These are phyloP conservation scores for Antennarius maculatus DNA, from an alignment of 2,797 vertebrate species.

Conservation along the genomic window DNA sequence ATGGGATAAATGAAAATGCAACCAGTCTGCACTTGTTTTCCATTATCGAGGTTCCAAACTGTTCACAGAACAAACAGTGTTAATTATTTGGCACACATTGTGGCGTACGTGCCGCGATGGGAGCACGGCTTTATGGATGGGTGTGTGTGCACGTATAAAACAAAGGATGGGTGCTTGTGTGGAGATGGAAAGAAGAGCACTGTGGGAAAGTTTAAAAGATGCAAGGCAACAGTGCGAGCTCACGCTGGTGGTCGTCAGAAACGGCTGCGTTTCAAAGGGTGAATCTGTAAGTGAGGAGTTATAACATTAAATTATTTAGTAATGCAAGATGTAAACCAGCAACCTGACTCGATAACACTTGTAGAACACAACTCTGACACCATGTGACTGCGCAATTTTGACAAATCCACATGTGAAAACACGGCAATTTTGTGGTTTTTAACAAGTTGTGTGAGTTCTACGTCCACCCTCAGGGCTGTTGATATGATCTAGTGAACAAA, in stretches of 20 bases:
- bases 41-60: constrained; percentile 70
- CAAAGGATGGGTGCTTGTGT: constrained; percentile 30
- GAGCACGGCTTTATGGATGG: constrained; percentile 22
- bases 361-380: neutral
- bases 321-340: neutral
- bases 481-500: neutral
- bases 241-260: constrained; percentile 15
- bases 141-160: constrained; percentile 43
- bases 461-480: neutral
- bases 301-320: constrained; percentile 1
- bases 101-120: constrained; percentile 50
- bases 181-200: constrained; percentile 20
- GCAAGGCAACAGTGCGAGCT: constrained; percentile 27
- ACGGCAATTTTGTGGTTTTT: neutral
- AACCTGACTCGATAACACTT: neutral
- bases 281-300: neutral
- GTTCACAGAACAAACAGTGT: constrained; percentile 66
- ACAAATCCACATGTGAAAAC: neutral
- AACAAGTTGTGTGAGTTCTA: neutral
- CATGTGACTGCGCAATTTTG: too few relatives aligned
- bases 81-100: constrained; percentile 74
- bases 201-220: constrained; percentile 63
- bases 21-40: constrained; percentile 71
- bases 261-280: constrained; percentile 11
- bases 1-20: constrained; percentile 46